Base-by-base conservation (phyloP, 2,888 invertebrate species). In the Athripsodes cinereus region DNA sequence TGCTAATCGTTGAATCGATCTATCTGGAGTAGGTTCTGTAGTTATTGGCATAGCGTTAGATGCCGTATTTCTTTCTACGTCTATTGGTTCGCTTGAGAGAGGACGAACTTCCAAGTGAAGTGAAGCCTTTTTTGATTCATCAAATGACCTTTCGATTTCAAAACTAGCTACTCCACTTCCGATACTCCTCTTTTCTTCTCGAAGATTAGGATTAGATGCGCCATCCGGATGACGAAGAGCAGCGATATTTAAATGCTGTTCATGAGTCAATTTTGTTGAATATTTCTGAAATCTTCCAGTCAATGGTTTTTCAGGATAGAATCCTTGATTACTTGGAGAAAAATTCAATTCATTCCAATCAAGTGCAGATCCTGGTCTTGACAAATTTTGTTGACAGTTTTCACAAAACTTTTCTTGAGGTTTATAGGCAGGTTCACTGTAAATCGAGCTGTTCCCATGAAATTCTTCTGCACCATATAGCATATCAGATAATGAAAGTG, bases 161-260 rank as follows among this genome's bases (percentile, higher is more conserved):
- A 79, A 79, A 60, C 71, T 77, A n/a, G 81, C 80, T 10, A 83
- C 82, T 3, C 84, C 84, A 61, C 81, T 85, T 13, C 84, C 84
- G 1, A 85, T 83, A 64, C 82, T 71, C 67, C 83, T 78, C 66
- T 79, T 80, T 71, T 84, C 85, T 71, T 87, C 88, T 57, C 85
- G 81, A 67, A 95, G 79, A 76, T 93, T 92, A 18, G 94, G 94
- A 79, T 95, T 94, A 21, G 94, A 95, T 53, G 95, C 93, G 50
- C 94, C 94, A 68, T 95, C 95, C 3, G 94, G 94, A 75, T 92
- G 91, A 63, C 92, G 81, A 54, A 93, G 72, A 60, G 87, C 86
- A 34, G 90, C 88, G 68, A 85, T 83, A 64, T 84, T 79, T 13
- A 77, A 74, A 64, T 78, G 78, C 52, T 64, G 64, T 71, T 78